Evolutionary conservation across 2,888 invertebrate genomes (phyloP), one percentile per base, ranked within the genome.

Genomic region (Ernsta delagoae): DNA sequence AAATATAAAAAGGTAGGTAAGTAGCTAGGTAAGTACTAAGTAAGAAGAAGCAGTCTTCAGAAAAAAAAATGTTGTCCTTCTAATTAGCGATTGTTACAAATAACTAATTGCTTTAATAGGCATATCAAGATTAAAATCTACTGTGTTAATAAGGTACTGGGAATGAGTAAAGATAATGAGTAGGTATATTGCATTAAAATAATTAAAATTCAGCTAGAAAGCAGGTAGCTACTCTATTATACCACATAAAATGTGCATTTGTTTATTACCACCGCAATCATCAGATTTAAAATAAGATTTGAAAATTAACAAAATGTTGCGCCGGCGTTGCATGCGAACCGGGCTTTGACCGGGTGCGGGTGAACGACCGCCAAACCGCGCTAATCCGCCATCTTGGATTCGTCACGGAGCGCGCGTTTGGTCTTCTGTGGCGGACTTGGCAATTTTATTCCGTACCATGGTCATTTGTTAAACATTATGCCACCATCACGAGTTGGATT

Each of bases 291-390:
- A 56, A 66, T 73, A 62, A 64, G 65, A 82, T 83, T 78, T 80
- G 75, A 76, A 75, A 78, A 79, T 81, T 83, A 79, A 80, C 79
- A 82, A 84, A 84, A 84, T 81, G 81, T 83, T 83, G 78, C 78
- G 78, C 73, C 70, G 73, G 73, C 75, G 71, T 77, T 83, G 80
- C 83, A 77, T 79, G 82, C 81, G 78, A 80, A 77, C 77, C 77
- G 78, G 79, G 84, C 80, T 82, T 84, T 80, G 80, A 80, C 78
- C 81, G 86, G 85, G 86, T 84, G 85, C 84, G 79, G 90, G 91
- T 93, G 82, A 90, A 86, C 74, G 92, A 91, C 92, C 92, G 83
- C 90, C 92, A 89, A 92, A 92, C 88, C 87, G 86, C 90, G 89
- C 86, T 84, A 87, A 86, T 76, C 87, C 87, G 85, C 92, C 92